Conservation (phyloP, 2,888 invertebrate genomes). For the Himalopsyche kuldschensis region DNA sequence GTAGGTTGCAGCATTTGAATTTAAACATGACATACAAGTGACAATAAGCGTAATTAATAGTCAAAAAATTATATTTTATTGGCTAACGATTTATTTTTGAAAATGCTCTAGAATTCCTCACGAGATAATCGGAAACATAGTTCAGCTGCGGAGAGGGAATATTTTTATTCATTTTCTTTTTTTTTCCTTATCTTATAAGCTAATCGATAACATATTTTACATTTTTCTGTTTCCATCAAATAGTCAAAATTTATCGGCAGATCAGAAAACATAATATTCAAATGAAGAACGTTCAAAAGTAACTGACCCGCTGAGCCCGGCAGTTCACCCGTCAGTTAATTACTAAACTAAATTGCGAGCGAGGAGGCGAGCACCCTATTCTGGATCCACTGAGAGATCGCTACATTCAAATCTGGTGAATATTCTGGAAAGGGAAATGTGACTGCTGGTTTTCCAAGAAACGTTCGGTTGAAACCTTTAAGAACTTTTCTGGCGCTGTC, state of each 20-base stretch:
- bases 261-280: not conserved
- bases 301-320: not conserved
- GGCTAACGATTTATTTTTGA: not conserved
- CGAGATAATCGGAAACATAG: not conserved
- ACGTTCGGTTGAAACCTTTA: too few relatives aligned
- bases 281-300: not conserved
- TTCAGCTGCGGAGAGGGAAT: not conserved
- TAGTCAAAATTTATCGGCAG: not conserved
- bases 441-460: too few relatives aligned
- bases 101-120: not conserved
- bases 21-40: not conserved
- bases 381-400: too few relatives aligned
- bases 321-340: too few relatives aligned
- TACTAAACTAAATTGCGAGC: too few relatives aligned
- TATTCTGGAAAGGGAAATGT: too few relatives aligned
- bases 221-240: not conserved
- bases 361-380: too few relatives aligned
- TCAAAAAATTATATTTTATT: not conserved
- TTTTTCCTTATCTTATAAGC: not conserved
- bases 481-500: not conserved
- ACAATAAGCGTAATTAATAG: not conserved
- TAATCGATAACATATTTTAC: slow-evolving; percentile 1
- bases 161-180: not conserved
- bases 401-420: too few relatives aligned
- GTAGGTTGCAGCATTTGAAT: not conserved